Percentiles rank a stretch among this genome's conserved stretches.
Evolutionary conservation across 1,140 invertebrate genomes (phyloP).

Genomic region (Papilio machaon): DNA sequence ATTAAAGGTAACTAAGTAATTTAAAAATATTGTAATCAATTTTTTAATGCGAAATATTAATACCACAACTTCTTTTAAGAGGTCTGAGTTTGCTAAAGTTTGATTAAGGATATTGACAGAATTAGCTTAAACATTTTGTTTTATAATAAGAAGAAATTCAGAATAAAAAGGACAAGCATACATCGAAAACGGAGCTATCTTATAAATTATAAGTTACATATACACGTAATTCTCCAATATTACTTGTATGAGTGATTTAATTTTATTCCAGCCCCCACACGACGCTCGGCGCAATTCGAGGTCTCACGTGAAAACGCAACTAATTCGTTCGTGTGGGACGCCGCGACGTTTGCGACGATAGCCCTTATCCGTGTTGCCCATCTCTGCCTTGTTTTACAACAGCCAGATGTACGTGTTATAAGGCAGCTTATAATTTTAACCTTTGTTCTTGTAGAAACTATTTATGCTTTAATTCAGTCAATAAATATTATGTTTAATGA

Average conservation of each 20-base stretch:
- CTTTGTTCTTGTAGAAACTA: neutral
- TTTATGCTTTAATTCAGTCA: neutral
- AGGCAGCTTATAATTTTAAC: neutral
- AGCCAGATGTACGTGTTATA: constrained; percentile 16
- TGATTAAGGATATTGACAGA: neutral
- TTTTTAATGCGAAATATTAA: too few species aligned
- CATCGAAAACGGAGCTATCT: neutral
- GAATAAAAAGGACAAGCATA: neutral
- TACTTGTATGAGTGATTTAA: constrained; percentile 6
- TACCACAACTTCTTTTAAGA: neutral
- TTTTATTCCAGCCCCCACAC: constrained; percentile 18
- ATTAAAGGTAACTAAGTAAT: too few species aligned
- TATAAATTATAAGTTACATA: neutral
- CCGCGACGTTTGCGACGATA: constrained; percentile 72
- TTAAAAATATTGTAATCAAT: too few species aligned
- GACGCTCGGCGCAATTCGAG: constrained; percentile 11
- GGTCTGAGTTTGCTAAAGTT: neutral
- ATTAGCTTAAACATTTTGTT: neutral
- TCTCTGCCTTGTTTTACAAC: constrained; percentile 58
- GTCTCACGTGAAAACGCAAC: constrained; percentile 70
- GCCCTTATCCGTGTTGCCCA: constrained; percentile 70
- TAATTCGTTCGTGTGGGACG: constrained; percentile 71
- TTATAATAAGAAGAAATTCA: neutral
- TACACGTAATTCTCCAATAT: constrained; percentile 30
- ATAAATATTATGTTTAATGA: neutral